Conservation (phyloP, 2,797 vertebrate species). For the Chaetophractus vellerosus region DNA sequence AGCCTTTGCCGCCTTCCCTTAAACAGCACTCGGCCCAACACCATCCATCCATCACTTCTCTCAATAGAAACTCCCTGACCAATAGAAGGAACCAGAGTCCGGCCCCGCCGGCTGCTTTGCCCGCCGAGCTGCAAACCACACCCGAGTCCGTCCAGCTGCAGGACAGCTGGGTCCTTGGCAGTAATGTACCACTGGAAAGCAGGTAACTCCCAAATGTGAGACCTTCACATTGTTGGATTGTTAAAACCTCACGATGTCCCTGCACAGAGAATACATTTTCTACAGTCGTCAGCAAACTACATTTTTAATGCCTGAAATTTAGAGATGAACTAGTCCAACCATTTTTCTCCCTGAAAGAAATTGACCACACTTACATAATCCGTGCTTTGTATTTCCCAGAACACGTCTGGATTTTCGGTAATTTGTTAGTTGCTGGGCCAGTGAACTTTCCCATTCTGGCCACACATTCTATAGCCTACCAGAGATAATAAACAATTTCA, state of each 20-base stretch:
- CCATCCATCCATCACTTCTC: slow-evolving; percentile 97
- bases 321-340: neutral
- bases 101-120: slow-evolving; percentile 96
- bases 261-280: rapidly evolving
- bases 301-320: neutral
- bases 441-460: neutral
- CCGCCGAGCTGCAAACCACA: slow-evolving; percentile 99
- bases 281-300: neutral
- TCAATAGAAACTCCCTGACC: slow-evolving; percentile 98
- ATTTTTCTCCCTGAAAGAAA: neutral
- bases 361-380: rapidly evolving
- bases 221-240: rapidly evolving
- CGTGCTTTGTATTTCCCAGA: neutral
- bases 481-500: neutral
- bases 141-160: slow-evolving; percentile 99
- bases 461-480: neutral
- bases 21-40: slow-evolving; percentile 93
- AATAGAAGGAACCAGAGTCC: slow-evolving; percentile 98
- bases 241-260: rapidly evolving
- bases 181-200: slow-evolving; percentile 99
- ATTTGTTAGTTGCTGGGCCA: neutral
- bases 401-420: no score
- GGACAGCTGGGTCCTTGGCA: slow-evolving; percentile 99
- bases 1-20: slow-evolving; percentile 95
- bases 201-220: slow-evolving; percentile 90